Evolutionary conservation across 2,797 vertebrate species (phyloP), one percentile per base, ranked within the genome.

Genomic region (Gorsachius magnificus): DNA sequence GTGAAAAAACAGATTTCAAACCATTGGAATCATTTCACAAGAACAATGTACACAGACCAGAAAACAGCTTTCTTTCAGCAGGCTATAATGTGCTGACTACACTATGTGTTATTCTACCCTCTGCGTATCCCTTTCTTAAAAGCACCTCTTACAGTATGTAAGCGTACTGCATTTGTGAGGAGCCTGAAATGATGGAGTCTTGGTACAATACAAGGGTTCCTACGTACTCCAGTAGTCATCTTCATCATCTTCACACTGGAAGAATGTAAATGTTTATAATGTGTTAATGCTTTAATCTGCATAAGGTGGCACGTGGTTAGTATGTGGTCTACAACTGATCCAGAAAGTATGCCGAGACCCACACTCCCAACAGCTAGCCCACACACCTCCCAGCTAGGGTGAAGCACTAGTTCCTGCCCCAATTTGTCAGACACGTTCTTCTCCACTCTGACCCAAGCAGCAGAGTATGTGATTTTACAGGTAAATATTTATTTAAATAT

Each of bases 21-120:
- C 91, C 77, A 63, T 71, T 91, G 70, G 92, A 96, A 96, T 83
- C 46, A 12, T 78, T 93, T 93, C 95, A 76, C 79, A 84, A 90
- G 46, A 91, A 36, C 35, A 89, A 87, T 25, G 58, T 58, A 91
- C 21, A 75, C 20, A 66, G n/a, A 88, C 19, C 28, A 83, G 91
- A 89, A 58, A 20, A 63, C 21, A 43, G 16, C 41, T 74, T 91
- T 68, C 43, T 82, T 87, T 29, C 45, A 91, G 58, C 63, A 41
- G 29, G 18, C 66, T 51, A 25, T 25, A 93, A 79, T 22, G 9
- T 70, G 51, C 50, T 89, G 74, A 79, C 83, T 84, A 35, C 31
- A 48, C 16, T 10, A 36, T 15, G 35, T 45, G 54, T 77, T 83
- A n/a, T 74, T 88, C 64, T 70, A 65, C 21, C 11, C 12, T 65